A percentile compares a stretch with the other conserved stretches of the same genome.
These are phyloP conservation scores for Ooceraea biroi DNA, from an alignment of 1,140 invertebrate genomes.

Conservation along the genomic window DNA sequence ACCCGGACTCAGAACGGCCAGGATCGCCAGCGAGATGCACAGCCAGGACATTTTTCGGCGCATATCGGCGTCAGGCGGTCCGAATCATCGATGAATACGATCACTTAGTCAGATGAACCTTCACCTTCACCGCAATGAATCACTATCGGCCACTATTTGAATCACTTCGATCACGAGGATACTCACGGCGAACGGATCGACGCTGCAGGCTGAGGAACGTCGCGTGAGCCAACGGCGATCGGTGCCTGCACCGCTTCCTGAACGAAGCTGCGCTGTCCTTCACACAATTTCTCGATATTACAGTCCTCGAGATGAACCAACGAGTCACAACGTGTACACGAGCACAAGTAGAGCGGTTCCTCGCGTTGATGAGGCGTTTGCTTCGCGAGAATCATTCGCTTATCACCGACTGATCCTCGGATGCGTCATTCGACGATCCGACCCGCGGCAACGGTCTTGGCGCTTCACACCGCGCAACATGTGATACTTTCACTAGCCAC, in stretches of 20 bases:
- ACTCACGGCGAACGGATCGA: background rate
- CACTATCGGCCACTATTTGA: background rate
- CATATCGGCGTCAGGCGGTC: background rate
- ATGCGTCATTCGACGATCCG: conserved; percentile 66
- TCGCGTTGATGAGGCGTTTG: background rate
- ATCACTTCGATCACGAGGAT: background rate
- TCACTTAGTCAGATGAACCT: background rate
- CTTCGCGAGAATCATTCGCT: conserved; percentile 12
- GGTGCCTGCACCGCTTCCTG: background rate
- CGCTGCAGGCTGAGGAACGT: no score
- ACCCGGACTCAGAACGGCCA: conserved; percentile 42
- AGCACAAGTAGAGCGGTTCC: background rate
- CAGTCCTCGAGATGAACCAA: background rate
- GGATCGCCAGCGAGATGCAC: conserved; percentile 3
- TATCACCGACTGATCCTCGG: conserved; percentile 36
- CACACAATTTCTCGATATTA: background rate
- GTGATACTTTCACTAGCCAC: conserved; percentile 61
- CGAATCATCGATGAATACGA: background rate
- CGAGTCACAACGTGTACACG: background rate
- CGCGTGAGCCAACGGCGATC: background rate
- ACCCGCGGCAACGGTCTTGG: background rate
- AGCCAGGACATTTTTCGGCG: conserved; percentile 46
- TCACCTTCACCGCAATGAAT: conserved; percentile 7
- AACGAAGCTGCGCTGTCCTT: background rate
- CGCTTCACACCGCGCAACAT: conserved; percentile 3